Percentiles rank a stretch among this genome's conserved stretches.
These are phyloP conservation scores for Pedionomus torquatus DNA, from an alignment of 2,113 vertebrate genomes.

Conservation along the genomic window DNA sequence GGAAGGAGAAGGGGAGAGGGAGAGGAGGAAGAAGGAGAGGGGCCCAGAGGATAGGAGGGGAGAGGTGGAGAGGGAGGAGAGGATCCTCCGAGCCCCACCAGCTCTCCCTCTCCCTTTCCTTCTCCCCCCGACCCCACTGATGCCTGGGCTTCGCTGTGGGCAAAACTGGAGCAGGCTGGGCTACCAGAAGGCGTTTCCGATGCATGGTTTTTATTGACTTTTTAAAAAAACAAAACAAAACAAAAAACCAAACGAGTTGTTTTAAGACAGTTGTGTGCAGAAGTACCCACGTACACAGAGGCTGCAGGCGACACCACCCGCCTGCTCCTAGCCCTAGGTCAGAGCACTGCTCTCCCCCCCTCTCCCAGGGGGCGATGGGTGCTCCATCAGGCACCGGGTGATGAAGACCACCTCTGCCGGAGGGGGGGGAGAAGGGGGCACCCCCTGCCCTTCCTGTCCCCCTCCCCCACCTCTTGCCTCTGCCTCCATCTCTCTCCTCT, in stretches of 20 bases:
- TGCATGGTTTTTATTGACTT: slow-evolving; percentile 9
- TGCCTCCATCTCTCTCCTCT: slow-evolving; percentile 7
- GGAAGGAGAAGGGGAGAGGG: too few species aligned
- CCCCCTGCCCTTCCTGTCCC: neutral
- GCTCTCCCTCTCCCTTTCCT: neutral
- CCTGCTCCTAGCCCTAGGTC: neutral
- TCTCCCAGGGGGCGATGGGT: neutral
- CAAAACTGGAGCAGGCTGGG: rapidly evolving
- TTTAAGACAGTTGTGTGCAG: slow-evolving; percentile 66
- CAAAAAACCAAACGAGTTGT: neutral
- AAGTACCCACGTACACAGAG: slow-evolving; percentile 12
- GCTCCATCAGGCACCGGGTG: neutral
- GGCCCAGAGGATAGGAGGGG: neutral
- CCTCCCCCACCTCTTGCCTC: neutral
- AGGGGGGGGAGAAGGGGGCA: neutral
- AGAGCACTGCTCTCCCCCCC: neutral
- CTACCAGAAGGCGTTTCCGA: neutral
- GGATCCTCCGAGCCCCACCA: neutral
- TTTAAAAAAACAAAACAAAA: neutral
- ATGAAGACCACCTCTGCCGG: neutral
- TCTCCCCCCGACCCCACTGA: rapidly evolving
- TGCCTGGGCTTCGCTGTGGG: neutral
- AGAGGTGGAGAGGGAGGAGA: neutral
- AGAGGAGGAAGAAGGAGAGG: neutral
- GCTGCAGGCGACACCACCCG: neutral